Conservation (phyloP, 2,888 invertebrate species). For the Acanthosepion pharaonis region DNA sequence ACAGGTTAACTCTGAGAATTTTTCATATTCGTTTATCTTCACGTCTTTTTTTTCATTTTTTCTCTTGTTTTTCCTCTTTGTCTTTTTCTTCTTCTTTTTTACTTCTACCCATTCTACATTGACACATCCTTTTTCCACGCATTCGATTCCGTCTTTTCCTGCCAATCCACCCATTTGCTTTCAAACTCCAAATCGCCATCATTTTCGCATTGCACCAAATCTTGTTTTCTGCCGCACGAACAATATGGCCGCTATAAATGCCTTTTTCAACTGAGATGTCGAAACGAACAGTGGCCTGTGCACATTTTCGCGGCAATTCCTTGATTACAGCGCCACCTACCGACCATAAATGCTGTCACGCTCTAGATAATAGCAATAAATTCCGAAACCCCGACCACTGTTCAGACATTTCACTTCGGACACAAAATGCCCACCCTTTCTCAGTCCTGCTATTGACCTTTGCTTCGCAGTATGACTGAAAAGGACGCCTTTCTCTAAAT, state of each 20-base stretch:
- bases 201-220: not conserved
- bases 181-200: not conserved
- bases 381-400: not conserved
- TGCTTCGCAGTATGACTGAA: not conserved
- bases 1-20: too few relatives aligned
- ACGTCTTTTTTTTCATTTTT: not conserved
- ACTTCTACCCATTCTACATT: not conserved
- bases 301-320: not conserved
- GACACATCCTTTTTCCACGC: not conserved
- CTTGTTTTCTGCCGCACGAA: not conserved
- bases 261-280: not conserved
- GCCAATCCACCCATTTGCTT: not conserved
- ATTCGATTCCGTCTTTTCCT: not conserved
- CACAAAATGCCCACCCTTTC: not conserved
- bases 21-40: too few relatives aligned
- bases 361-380: conserved; percentile 18
- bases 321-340: conserved; percentile 8
- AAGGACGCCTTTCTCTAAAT: not conserved
- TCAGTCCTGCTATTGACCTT: conserved; percentile 17
- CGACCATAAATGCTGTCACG: not conserved
- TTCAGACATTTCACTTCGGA: not conserved
- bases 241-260: not conserved
- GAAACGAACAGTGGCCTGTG: not conserved
- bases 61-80: too few relatives aligned
- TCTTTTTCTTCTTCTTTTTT: not conserved